Base-by-base conservation (phyloP, 2,888 invertebrate genomes). In the Sycophila texana region DNA sequence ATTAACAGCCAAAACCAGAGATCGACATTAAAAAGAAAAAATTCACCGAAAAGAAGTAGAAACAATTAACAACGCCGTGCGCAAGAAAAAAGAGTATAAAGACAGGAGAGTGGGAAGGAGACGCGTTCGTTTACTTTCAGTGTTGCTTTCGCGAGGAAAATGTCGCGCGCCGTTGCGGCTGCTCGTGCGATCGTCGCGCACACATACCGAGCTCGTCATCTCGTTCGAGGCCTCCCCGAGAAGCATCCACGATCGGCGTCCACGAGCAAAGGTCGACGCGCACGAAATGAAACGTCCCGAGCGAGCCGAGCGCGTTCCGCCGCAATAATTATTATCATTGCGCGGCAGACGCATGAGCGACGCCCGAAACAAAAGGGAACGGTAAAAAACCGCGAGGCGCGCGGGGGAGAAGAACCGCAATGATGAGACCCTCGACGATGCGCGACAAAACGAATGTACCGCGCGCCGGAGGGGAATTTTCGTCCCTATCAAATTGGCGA, bases 301-400 rank as follows among this genome's bases (percentile, higher is more conserved):
- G 18, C n/a, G 65, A 55, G 57, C 80, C 74, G 71, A 75, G 70
- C 76, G 73, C 72, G 71, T 76, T 75, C 65, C 60, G 55, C 13
- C 63, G 61, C 57, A 68, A 71, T 80, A 74, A 83, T 84, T 74
- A 81, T 83, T 79, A 77, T 77, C 74, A 83, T 73, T 79, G 76
- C 51, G 51, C 60, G 70, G 39, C 70, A 10, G 10, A 72, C 61
- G 82, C 79, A 83, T 80, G 80, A 83, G 75, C 80, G 80, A 51
- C 70, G 81, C 76, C 74, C 84, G 83, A 85, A 84, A 84, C 83
- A 86, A 86, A 84, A 77, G 63, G 83, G 79, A 86, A 84, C 85
- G 85, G 83, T 83, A 83, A 83, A 77, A 80, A 74, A 70, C 66
- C 20, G 39, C 47, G 13, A 5, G 4, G 26, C 13, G 58, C 49